Conservation (phyloP, 2,888 invertebrate genomes). For the Bhutanitis thaidina region DNA sequence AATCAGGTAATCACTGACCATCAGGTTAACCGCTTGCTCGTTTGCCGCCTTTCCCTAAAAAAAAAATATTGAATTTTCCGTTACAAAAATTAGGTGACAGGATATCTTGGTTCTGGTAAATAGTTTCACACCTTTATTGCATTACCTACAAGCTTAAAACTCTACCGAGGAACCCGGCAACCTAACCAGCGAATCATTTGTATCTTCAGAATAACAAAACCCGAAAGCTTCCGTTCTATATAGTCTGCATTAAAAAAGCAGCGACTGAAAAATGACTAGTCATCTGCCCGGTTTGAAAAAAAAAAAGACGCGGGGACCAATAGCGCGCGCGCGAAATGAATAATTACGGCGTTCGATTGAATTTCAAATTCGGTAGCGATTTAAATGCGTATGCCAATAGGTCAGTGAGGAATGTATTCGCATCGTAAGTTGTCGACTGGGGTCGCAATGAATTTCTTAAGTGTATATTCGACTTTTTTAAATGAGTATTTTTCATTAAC, state of each 20-base stretch:
- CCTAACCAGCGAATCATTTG: too few relatives aligned
- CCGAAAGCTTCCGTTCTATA: too few relatives aligned
- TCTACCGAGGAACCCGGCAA: too few relatives aligned
- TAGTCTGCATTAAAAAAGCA: background rate
- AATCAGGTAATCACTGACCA: too few relatives aligned
- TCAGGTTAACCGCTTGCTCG: too few relatives aligned
- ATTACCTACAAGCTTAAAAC: too few relatives aligned
- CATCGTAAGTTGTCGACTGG: constrained; percentile 42
- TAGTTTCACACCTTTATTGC: too few relatives aligned
- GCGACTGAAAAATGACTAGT: constrained; percentile 34
- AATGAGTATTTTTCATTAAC: background rate
- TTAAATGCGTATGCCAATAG: constrained; percentile 69
- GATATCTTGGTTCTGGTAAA: too few relatives aligned
- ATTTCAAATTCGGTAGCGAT: constrained; percentile 67
- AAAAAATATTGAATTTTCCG: background rate
- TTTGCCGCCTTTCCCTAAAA: too few relatives aligned
- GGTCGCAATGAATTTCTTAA: background rate
- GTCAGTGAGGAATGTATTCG: constrained; percentile 68
- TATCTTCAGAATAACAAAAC: too few relatives aligned
- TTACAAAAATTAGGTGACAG: too few relatives aligned
- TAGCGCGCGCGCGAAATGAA: constrained; percentile 32
- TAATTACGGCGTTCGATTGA: constrained; percentile 37
- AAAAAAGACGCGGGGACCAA: constrained; percentile 38
- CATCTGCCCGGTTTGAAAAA: constrained; percentile 32
- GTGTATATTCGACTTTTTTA: background rate